Conservation (phyloP, 2,797 vertebrate species). For the Discoglossus pictus region DNA sequence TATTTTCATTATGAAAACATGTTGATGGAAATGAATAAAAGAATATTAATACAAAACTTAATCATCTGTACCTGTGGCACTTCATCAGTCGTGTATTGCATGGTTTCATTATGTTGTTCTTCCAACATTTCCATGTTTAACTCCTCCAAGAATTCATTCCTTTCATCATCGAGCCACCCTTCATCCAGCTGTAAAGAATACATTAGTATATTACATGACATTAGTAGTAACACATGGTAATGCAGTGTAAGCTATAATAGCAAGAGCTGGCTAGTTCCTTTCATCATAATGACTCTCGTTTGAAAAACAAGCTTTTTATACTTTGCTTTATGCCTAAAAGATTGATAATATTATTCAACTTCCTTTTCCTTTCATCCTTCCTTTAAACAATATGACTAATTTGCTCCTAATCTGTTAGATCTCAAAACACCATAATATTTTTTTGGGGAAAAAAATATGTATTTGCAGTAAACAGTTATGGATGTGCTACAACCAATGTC, state of each 20-base stretch:
- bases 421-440: conserved; percentile 56
- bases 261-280: conserved; percentile 61
- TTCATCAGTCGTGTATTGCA: conserved; percentile 72
- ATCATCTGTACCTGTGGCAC: conserved; percentile 77
- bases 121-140: conserved; percentile 95
- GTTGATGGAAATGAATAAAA: too few species aligned
- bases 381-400: conserved; percentile 65
- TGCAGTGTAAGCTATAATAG: conserved; percentile 63
- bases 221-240: conserved; percentile 61
- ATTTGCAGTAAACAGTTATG: too few species aligned
- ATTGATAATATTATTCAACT: conserved; percentile 56
- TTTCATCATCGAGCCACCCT: conserved; percentile 96
- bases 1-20: too few species aligned
- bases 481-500: too few species aligned
- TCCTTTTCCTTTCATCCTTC: conserved; percentile 67
- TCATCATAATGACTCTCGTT: conserved; percentile 70
- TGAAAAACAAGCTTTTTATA: conserved; percentile 59
- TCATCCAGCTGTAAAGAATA: conserved; percentile 87
- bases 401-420: conserved; percentile 63
- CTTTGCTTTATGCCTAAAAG: conserved; percentile 56
- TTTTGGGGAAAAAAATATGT: not conserved
- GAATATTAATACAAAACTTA: not conserved
- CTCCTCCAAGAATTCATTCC: conserved; percentile 95
- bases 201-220: conserved; percentile 65
- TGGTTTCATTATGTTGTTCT: conserved; percentile 87